These are phyloP conservation scores for Sceloporus undulatus DNA, from an alignment of 2,113 vertebrate genomes.

Conservation along the genomic window DNA sequence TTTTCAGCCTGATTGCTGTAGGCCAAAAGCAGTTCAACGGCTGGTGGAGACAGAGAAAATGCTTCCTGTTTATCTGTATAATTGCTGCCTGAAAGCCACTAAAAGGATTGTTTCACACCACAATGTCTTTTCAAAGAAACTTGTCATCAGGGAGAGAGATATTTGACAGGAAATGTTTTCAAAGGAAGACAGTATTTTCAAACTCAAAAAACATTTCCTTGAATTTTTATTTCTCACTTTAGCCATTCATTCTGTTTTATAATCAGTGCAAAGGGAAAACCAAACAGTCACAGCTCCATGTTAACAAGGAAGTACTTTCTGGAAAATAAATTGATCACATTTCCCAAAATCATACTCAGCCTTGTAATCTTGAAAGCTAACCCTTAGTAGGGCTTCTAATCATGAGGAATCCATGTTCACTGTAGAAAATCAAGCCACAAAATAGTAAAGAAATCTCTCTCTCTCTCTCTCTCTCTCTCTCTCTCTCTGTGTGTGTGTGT, in stretches of 20 bases:
- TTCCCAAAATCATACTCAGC: neutral
- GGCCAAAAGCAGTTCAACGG: constrained; percentile 49
- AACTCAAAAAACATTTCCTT: constrained; percentile 45
- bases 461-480: too few species aligned
- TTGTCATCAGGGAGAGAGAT: constrained; percentile 64
- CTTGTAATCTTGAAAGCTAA: neutral
- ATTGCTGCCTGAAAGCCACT: constrained; percentile 68
- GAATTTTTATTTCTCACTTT: neutral
- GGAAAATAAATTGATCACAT: constrained; percentile 9
- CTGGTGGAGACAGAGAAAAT: constrained; percentile 56
- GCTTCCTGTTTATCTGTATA: constrained; percentile 58
- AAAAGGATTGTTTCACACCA: constrained; percentile 71
- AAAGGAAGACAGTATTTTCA: constrained; percentile 46
- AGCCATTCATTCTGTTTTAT: constrained; percentile 21
- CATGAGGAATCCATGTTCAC: neutral
- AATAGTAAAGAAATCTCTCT: neutral
- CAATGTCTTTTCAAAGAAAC: constrained; percentile 71
- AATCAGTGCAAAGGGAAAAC: constrained; percentile 40
- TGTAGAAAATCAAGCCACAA: neutral
- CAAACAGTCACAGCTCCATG: constrained; percentile 38
- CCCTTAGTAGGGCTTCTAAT: neutral
- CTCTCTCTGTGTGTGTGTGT: too few species aligned
- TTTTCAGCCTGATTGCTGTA: neutral
- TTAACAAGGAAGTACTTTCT: constrained; percentile 47
- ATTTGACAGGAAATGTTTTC: constrained; percentile 46